Evolutionary conservation across 2,888 invertebrate genomes (phyloP).

Genomic region (Pedicia rivosa): DNA sequence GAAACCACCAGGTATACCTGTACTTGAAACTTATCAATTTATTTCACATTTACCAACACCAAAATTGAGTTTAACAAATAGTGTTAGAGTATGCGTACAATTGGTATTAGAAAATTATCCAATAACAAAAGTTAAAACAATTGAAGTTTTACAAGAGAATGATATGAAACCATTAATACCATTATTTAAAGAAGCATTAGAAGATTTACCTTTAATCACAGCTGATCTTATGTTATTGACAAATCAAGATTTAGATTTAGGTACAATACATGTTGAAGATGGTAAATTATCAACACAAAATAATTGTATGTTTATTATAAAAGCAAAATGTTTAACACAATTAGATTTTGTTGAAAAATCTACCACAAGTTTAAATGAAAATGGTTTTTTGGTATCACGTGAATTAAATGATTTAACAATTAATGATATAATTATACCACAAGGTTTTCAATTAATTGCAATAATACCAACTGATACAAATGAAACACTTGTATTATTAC

Average conservation of each 20-base stretch:
- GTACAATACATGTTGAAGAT: slow-evolving; percentile 41
- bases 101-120: slow-evolving; percentile 54
- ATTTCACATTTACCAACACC: slow-evolving; percentile 39
- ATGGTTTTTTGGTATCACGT: slow-evolving; percentile 43
- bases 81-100: slow-evolving; percentile 47
- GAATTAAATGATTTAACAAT: slow-evolving; percentile 38
- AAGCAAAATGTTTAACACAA: slow-evolving; percentile 16
- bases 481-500: slow-evolving; percentile 22
- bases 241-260: slow-evolving; percentile 23
- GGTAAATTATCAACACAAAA: slow-evolving; percentile 34
- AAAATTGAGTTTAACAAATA: slow-evolving; percentile 25
- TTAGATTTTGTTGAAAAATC: slow-evolving; percentile 30
- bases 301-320: slow-evolving; percentile 24
- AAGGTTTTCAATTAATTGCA: slow-evolving; percentile 19
- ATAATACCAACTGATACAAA: slow-evolving; percentile 20
- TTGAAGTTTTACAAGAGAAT: slow-evolving; percentile 38
- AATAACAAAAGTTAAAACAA: slow-evolving; percentile 41
- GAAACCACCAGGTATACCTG: slow-evolving; percentile 52
- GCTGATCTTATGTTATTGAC: slow-evolving; percentile 43
- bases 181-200: slow-evolving; percentile 39
- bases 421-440: slow-evolving; percentile 16
- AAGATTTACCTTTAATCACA: slow-evolving; percentile 51
- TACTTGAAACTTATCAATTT: slow-evolving; percentile 60
- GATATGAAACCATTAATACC: slow-evolving; percentile 36
- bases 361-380: slow-evolving; percentile 35